These are phyloP conservation scores for Cataglyphis cursor DNA, from an alignment of 2,888 invertebrate genomes.

Conservation along the genomic window DNA sequence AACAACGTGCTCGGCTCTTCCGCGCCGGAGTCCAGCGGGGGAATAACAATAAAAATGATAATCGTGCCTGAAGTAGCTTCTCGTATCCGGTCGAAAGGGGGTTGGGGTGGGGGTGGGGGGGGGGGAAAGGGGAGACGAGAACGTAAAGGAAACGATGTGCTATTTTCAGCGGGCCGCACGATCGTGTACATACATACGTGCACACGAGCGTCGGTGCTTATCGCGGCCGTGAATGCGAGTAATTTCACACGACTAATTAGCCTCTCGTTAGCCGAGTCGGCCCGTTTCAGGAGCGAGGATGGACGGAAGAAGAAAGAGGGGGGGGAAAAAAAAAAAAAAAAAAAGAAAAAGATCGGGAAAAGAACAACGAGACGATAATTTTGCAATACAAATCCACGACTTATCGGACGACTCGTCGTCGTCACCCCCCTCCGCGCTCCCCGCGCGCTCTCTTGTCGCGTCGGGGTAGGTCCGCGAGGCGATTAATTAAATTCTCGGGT, in stretches of 20 bases:
- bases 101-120: neutral
- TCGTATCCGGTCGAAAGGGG: constrained; percentile 43
- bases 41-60: constrained; percentile 54
- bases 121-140: constrained; percentile 1
- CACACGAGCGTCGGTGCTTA: constrained; percentile 65
- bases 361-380: constrained; percentile 71
- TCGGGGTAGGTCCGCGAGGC: constrained; percentile 80
- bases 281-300: constrained; percentile 58
- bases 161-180: constrained; percentile 57
- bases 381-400: constrained; percentile 83
- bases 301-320: neutral
- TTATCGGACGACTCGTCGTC: constrained; percentile 76
- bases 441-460: constrained; percentile 54
- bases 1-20: constrained; percentile 46
- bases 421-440: constrained; percentile 44
- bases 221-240: constrained; percentile 70
- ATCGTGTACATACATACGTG: constrained; percentile 19
- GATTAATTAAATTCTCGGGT: constrained; percentile 87
- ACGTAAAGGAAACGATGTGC: constrained; percentile 56
- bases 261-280: constrained; percentile 79
- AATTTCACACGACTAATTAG: constrained; percentile 81
- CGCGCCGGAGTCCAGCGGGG: constrained; percentile 41
- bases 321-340: neutral
- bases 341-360: constrained; percentile 15
- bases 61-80: constrained; percentile 51